Conservation (phyloP, 2,113 vertebrate species). For the Nanorana parkeri region DNA sequence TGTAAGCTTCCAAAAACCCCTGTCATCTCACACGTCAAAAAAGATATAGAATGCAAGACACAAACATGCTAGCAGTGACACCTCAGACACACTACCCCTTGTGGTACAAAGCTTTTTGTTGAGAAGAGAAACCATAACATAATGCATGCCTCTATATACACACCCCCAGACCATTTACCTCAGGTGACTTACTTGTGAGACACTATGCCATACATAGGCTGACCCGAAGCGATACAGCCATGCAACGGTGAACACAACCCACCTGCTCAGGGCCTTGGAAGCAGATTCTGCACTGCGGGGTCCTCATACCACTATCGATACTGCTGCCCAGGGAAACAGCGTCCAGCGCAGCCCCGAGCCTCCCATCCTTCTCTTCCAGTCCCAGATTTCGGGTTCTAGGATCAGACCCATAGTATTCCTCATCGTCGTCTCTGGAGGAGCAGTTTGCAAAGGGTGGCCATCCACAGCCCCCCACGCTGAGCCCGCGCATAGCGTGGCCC, state of each 20-base stretch:
- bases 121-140: background rate
- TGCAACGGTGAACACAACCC: conserved; percentile 11
- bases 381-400: conserved; percentile 79
- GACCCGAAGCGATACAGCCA: background rate
- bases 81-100: background rate
- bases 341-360: conserved; percentile 80
- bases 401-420: conserved; percentile 88
- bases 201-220: background rate
- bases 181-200: background rate
- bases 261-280: conserved; percentile 94
- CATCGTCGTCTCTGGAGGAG: conserved; percentile 78
- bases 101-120: background rate
- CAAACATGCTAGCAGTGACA: background rate
- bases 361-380: conserved; percentile 80
- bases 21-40: background rate
- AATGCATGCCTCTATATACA: background rate
- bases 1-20: too few relatives aligned
- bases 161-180: conserved; percentile 15
- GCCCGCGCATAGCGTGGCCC: conserved; percentile 80
- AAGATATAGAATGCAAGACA: background rate
- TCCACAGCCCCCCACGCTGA: conserved; percentile 84
- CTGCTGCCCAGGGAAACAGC: conserved; percentile 87
- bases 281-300: conserved; percentile 91
- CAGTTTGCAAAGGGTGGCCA: conserved; percentile 83
- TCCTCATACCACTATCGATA: conserved; percentile 85